These are phyloP conservation scores for Diploscapter pachys DNA, from an alignment of 1,140 invertebrate genomes.

Conservation along the genomic window DNA sequence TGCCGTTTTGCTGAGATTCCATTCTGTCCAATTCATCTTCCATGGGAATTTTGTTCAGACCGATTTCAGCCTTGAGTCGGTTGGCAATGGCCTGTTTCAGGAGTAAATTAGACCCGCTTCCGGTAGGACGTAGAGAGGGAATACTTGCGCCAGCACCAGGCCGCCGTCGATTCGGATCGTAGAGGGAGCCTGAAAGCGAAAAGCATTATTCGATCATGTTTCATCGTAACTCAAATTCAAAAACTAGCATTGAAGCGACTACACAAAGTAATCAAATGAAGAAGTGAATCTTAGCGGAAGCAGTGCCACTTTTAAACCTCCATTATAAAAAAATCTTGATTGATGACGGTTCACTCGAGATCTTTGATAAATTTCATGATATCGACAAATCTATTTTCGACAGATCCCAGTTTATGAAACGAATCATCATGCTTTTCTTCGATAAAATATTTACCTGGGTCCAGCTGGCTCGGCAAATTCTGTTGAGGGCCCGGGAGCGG, in stretches of 20 bases:
- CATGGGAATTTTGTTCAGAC: neutral
- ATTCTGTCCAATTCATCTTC: neutral
- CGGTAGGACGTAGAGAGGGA: neutral
- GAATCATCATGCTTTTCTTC: slow-evolving; percentile 12
- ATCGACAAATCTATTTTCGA: slow-evolving; percentile 19
- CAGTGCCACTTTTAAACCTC: too few species aligned
- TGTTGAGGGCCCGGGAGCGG: slow-evolving; percentile 13
- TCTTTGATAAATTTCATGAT: slow-evolving; percentile 15
- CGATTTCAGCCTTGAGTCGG: slow-evolving; percentile 32
- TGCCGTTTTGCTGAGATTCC: slow-evolving; percentile 9
- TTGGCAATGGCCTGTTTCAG: slow-evolving; percentile 52
- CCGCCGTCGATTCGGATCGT: neutral
- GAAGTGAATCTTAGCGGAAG: too few species aligned
- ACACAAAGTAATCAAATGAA: too few species aligned
- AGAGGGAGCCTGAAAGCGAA: slow-evolving; percentile 17
- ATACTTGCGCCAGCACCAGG: neutral
- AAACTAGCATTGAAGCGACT: slow-evolving; percentile 20
- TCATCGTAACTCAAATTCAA: slow-evolving; percentile 14
- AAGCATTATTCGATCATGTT: neutral
- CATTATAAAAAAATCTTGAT: too few species aligned
- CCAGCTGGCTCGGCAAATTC: slow-evolving; percentile 28
- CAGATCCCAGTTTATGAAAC: slow-evolving; percentile 16
- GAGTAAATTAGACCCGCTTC: slow-evolving; percentile 32
- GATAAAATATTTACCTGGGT: slow-evolving; percentile 23
- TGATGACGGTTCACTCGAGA: too few species aligned